These are phyloP conservation scores for Poecilia velifera DNA, from an alignment of 2,797 vertebrate species.

Conservation along the genomic window DNA sequence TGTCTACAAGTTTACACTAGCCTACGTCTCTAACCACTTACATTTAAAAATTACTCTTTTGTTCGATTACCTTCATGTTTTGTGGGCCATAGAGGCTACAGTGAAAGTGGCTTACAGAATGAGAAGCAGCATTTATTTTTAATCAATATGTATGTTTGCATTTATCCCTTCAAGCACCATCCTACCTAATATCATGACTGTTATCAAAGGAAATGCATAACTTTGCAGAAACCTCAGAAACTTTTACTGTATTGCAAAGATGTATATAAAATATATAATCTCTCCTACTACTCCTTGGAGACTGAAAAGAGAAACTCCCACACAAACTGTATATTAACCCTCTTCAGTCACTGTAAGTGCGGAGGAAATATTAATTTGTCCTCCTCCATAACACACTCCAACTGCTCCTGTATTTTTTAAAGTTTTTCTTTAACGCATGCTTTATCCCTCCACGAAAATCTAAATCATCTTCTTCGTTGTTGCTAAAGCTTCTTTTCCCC, in stretches of 20 bases:
- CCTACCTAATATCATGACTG: not conserved
- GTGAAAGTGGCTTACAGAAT: not conserved
- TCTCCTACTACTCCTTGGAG: slow-evolving; percentile 29
- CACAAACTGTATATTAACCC: slow-evolving; percentile 37
- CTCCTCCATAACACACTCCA: slow-evolving; percentile 18
- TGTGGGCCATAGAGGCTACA: not conserved
- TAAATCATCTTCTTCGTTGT: slow-evolving; percentile 19
- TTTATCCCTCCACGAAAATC: slow-evolving; percentile 25
- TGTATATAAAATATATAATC: slow-evolving; percentile 23
- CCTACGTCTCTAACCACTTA: not conserved
- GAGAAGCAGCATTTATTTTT: not conserved
- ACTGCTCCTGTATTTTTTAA: slow-evolving; percentile 29
- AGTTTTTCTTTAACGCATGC: slow-evolving; percentile 32
- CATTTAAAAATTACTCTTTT: not conserved
- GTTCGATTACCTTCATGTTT: not conserved
- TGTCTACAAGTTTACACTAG: not conserved
- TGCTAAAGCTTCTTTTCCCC: slow-evolving; percentile 17
- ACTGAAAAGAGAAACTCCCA: slow-evolving; percentile 36
- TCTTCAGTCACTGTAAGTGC: slow-evolving; percentile 27
- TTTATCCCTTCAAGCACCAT: not conserved
- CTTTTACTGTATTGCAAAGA: not conserved
- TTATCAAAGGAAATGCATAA: not conserved
- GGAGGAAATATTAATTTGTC: slow-evolving; percentile 43
- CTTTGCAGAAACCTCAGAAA: not conserved
- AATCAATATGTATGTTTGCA: not conserved